These are phyloP conservation scores for Sclerodermus sp. DNA, from an alignment of 2,888 invertebrate species.

Conservation along the genomic window DNA sequence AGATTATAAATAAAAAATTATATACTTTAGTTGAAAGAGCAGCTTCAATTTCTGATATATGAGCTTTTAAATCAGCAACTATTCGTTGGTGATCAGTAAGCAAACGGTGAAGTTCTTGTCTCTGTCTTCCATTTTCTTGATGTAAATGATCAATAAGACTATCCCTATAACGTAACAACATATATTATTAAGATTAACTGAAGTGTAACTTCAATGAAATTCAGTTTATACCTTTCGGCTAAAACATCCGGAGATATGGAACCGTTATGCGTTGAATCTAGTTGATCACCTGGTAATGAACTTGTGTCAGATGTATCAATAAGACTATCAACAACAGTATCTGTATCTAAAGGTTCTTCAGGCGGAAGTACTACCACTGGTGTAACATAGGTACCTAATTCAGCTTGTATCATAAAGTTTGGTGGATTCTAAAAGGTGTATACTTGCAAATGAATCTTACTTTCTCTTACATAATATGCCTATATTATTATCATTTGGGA, in stretches of 20 bases:
- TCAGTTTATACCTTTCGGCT: conserved; percentile 56
- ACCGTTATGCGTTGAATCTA: conserved; percentile 53
- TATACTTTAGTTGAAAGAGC: conserved; percentile 47
- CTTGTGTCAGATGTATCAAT: conserved; percentile 71
- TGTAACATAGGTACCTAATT: conserved; percentile 90
- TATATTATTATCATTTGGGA: background rate
- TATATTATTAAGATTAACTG: conserved; percentile 3
- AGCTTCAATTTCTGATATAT: conserved; percentile 47
- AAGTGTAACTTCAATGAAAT: conserved; percentile 3
- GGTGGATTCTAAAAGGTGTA: conserved; percentile 74
- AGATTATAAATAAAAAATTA: background rate
- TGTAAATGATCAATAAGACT: conserved; percentile 79
- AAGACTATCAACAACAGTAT: conserved; percentile 65
- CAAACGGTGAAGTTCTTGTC: conserved; percentile 58
- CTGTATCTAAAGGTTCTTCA: conserved; percentile 64
- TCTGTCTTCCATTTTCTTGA: conserved; percentile 72
- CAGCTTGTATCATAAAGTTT: conserved; percentile 90
- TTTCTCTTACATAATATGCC: no score
- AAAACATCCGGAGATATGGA: conserved; percentile 60
- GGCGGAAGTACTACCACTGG: conserved; percentile 88
- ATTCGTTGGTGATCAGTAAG: conserved; percentile 47
- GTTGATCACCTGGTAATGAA: conserved; percentile 50
- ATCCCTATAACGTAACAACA: conserved; percentile 61
- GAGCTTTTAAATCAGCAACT: conserved; percentile 44
- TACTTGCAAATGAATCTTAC: background rate